Evolutionary conservation across 2,888 invertebrate species (phyloP).

Genomic region (Drosophila infuscata): DNA sequence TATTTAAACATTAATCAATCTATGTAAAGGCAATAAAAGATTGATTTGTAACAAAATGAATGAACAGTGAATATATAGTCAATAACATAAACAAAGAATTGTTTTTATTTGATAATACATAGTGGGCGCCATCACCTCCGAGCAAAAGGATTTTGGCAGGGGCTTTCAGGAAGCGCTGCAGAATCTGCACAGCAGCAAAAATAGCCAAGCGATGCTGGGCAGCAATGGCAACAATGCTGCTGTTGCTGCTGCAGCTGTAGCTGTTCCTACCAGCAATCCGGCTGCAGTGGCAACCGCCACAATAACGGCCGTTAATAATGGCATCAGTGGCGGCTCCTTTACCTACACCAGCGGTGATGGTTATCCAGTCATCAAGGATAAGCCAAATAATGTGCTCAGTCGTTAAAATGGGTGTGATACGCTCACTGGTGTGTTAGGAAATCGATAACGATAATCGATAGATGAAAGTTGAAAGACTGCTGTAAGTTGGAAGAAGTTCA

Average conservation of each 20-base stretch:
- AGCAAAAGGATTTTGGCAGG: conserved; percentile 94
- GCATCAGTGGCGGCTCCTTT: conserved; percentile 86
- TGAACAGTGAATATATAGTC: no score
- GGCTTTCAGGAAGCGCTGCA: conserved; percentile 96
- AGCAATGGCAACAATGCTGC: conserved; percentile 17
- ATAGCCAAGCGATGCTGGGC: conserved; percentile 85
- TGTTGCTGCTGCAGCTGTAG: conserved; percentile 1
- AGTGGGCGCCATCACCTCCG: conserved; percentile 88
- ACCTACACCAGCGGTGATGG: conserved; percentile 89
- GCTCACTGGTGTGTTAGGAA: no score
- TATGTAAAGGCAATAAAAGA: no score
- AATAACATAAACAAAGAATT: no score
- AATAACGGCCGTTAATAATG: conserved; percentile 71
- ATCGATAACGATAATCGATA: background rate
- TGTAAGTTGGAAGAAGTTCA: no score
- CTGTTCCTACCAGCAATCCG: conserved; percentile 38
- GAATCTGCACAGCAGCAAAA: conserved; percentile 92
- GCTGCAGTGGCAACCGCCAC: conserved; percentile 38
- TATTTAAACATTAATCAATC: no score
- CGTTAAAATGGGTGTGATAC: no score
- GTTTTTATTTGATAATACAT: no score
- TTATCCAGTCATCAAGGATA: conserved; percentile 90
- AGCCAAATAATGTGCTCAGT: conserved; percentile 95
- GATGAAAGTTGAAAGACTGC: background rate
- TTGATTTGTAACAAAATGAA: no score